Evolutionary conservation across 2,113 vertebrate species (phyloP), one percentile per base, ranked within the genome.

Genomic region (Fregata magnificens): DNA sequence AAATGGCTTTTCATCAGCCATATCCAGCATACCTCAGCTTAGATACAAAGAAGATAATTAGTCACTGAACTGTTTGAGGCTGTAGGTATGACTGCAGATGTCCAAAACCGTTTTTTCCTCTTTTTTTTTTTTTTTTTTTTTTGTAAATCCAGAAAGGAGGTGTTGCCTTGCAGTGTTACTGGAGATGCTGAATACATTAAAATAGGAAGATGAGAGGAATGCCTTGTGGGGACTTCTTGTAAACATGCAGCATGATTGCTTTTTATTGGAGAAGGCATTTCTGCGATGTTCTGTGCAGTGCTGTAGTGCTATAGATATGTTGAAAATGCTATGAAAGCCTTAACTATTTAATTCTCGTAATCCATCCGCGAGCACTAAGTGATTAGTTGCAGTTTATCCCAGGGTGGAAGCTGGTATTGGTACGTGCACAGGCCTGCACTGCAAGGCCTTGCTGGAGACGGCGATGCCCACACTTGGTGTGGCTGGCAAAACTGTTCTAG

Each of bases 161-260:
- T 70, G 42, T 72, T 94, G 86, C 81, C 53, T 94, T 89, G 49
- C 78, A 95, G 74, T 93, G 74, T 56, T 76, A 65, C 62, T 95
- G 95, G 66, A 94, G 89, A 84, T 80, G 71, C 74, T 93, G 94
- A 94, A 95, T 95, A 85, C 70, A 91, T 97, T 94, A 93, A 87
- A 94, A 92, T 34, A 82, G 53, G 66, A 94, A 95, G 94, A 93
- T 91, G 89, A 97, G 95, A 97, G 78, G 82, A 94, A 97, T 96
- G 96, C 86, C 96, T 96, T 90, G 86, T 95, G 95, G 95, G 91
- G 82, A 82, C 71, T 90, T 95, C 91, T 91, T 97, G 96, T 96
- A 96, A 97, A 95, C 93, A 97, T 93, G 67, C 74, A 86, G 50
- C 66, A 80, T 81, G 97, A 95, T 86, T 96, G 85, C 92, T 93